Percentiles rank a stretch among this genome's conserved stretches.
Conservation (phyloP, 1,140 invertebrate genomes). For the Coenobita brevimanus region DNA sequence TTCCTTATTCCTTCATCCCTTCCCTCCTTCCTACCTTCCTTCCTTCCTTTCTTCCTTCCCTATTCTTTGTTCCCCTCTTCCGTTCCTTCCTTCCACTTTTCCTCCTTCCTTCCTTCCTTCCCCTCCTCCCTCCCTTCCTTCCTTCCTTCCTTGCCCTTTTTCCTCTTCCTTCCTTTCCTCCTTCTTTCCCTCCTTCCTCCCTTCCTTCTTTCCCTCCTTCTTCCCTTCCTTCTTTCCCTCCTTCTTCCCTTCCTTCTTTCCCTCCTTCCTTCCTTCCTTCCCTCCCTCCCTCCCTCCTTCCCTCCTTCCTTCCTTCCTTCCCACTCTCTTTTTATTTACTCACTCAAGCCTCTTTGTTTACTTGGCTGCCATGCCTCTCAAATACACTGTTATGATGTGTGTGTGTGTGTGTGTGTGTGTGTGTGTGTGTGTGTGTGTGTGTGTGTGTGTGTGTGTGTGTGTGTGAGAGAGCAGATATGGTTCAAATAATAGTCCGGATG, state of each 20-base stretch:
- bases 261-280: neutral
- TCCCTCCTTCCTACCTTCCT: too few relatives aligned
- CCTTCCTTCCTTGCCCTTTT: neutral
- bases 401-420: neutral
- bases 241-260: neutral
- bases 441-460: slow-evolving; percentile 33
- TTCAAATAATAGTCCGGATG: too few relatives aligned
- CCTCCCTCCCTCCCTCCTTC: neutral
- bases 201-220: neutral
- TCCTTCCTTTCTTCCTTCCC: too few relatives aligned
- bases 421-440: neutral
- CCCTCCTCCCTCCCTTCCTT: slow-evolving; percentile 2
- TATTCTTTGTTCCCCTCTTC: too few relatives aligned
- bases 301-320: too few relatives aligned
- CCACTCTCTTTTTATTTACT: too few relatives aligned
- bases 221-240: neutral
- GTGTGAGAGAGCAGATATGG: neutral
- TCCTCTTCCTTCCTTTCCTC: neutral
- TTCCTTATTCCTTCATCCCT: too few relatives aligned
- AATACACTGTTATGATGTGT: too few relatives aligned
- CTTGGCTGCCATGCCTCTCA: too few relatives aligned
- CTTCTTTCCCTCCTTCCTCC: neutral
- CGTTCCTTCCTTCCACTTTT: neutral
- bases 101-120: neutral
- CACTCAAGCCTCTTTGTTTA: too few relatives aligned